phyloP scores from a whole-genome alignment of 2,797 vertebrate species.

The Rhinophrynus dorsalis region DNA sequence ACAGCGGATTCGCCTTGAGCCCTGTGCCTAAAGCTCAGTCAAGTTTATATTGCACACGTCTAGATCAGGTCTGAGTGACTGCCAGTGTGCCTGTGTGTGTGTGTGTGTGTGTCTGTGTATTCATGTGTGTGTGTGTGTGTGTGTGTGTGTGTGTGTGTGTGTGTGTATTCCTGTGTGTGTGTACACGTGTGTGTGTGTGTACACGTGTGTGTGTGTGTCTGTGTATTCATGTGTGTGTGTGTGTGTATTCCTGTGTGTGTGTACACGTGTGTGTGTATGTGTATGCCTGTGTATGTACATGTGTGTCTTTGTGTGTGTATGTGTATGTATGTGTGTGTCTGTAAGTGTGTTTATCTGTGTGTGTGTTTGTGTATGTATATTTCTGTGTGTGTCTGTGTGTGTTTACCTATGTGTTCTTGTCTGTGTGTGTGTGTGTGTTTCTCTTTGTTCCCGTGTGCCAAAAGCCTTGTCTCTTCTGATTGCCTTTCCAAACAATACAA shows the following conservation, averaged over 20 bases:
- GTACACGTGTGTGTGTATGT: background rate
- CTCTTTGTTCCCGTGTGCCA: too few species aligned
- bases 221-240: too few species aligned
- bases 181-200: background rate
- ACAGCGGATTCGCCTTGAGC: conserved; percentile 13
- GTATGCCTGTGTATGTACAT: background rate
- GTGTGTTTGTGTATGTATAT: too few species aligned
- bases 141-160: background rate
- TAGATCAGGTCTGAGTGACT: conserved; percentile 5
- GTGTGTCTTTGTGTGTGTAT: too few species aligned
- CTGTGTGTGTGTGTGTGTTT: too few species aligned
- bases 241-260: too few species aligned
- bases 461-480: background rate
- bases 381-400: too few species aligned
- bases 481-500: background rate
- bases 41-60: conserved; percentile 52
- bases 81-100: background rate
- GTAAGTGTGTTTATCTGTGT: too few species aligned
- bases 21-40: conserved; percentile 35
- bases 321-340: background rate
- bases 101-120: background rate
- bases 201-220: background rate
- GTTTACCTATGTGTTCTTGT: too few species aligned
- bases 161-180: too few species aligned
- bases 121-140: background rate